phyloP scores from a whole-genome alignment of 2,888 invertebrate genomes.

The Liposcelis brunnea region DNA sequence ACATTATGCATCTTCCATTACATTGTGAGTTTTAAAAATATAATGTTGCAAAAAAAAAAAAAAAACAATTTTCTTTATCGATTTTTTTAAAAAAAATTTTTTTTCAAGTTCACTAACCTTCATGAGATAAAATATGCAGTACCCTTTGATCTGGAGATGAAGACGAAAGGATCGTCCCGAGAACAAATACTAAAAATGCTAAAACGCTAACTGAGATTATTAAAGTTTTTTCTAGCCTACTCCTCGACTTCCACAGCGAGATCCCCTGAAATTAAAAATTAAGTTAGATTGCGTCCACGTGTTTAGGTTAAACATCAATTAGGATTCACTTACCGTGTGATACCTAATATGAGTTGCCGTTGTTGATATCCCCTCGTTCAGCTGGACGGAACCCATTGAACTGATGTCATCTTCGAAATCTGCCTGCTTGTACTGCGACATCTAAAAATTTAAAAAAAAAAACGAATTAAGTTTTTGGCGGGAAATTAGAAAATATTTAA shows the following conservation, averaged over 20 bases:
- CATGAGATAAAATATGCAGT: conserved; percentile 14
- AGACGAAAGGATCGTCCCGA: conserved; percentile 27
- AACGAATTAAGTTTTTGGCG: not conserved
- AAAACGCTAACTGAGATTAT: conserved; percentile 38
- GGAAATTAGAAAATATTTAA: not conserved
- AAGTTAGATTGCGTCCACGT: not conserved
- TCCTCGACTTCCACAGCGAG: conserved; percentile 58
- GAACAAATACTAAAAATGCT: conserved; percentile 37
- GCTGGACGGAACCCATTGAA: conserved; percentile 67
- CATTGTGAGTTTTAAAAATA: not conserved
- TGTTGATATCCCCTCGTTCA: conserved; percentile 60
- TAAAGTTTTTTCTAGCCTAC: conserved; percentile 50
- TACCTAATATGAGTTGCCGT: conserved; percentile 70
- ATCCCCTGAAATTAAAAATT: conserved; percentile 38
- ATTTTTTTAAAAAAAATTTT: not conserved
- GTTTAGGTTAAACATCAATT: not conserved
- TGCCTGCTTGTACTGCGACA: conserved; percentile 76
- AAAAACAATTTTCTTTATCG: not conserved
- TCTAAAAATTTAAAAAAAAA: conserved; percentile 36
- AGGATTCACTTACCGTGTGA: conserved; percentile 42
- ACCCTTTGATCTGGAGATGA: conserved; percentile 9
- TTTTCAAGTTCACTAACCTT: conserved; percentile 18
- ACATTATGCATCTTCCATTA: no score
- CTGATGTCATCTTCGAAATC: conserved; percentile 70
- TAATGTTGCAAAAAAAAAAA: conserved; percentile 1